Percentiles rank a stretch among this genome's conserved stretches.
These are phyloP conservation scores for Nematolebias whitei DNA, from an alignment of 2,113 vertebrate species.

Conservation along the genomic window DNA sequence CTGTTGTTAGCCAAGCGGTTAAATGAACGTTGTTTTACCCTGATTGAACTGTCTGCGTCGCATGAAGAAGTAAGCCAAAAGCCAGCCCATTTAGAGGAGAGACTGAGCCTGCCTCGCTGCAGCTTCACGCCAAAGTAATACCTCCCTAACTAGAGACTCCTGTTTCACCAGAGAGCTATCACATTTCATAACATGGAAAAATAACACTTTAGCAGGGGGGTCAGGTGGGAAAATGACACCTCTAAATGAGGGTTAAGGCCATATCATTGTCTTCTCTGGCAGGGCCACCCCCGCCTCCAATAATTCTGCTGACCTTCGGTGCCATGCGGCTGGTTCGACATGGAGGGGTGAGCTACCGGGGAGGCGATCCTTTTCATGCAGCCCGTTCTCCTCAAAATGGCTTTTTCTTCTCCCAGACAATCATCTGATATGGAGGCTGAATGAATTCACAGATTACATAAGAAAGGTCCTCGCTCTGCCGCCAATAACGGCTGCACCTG, in stretches of 20 bases:
- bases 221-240: conserved; percentile 87
- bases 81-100: conserved; percentile 63
- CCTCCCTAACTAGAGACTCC: conserved; percentile 72
- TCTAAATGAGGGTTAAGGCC: conserved; percentile 85
- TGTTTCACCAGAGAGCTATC: conserved; percentile 83
- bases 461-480: conserved; percentile 78
- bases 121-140: conserved; percentile 77
- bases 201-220: conserved; percentile 81
- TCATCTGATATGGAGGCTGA: conserved; percentile 83
- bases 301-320: conserved; percentile 84
- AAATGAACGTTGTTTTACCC: conserved; percentile 77
- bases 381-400: conserved; percentile 83
- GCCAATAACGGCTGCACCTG: conserved; percentile 79
- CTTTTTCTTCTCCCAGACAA: conserved; percentile 87
- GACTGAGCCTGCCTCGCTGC: conserved; percentile 70
- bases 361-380: conserved; percentile 80
- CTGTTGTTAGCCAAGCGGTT: conserved; percentile 68
- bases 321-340: conserved; percentile 81
- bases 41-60: conserved; percentile 78
- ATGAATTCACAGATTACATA: conserved; percentile 85
- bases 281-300: conserved; percentile 85
- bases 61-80: conserved; percentile 43
- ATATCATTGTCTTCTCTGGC: conserved; percentile 83
- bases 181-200: conserved; percentile 83
- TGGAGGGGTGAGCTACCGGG: conserved; percentile 82